Percentiles rank a stretch among this genome's conserved stretches.
phyloP scores from a whole-genome alignment of 2,797 vertebrate species.

The Chloroceryle inda region DNA sequence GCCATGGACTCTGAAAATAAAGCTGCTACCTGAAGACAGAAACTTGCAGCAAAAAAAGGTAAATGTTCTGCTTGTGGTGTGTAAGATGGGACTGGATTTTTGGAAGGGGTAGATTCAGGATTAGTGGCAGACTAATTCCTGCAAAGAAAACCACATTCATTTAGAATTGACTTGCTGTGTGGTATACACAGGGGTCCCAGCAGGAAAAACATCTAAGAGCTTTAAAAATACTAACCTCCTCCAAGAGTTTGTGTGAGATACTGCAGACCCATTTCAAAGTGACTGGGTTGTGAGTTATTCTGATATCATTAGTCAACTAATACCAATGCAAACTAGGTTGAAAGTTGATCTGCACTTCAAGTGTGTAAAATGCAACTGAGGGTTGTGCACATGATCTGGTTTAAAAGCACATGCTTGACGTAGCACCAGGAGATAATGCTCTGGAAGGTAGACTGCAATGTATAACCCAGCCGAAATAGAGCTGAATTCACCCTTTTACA shows the following conservation, averaged over 20 bases:
- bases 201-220: neutral
- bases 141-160: fast-evolving
- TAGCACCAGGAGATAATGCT: neutral
- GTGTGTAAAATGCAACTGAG: neutral
- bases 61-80: neutral
- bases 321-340: neutral
- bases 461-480: neutral
- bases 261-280: neutral
- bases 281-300: neutral
- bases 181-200: neutral
- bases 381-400: neutral
- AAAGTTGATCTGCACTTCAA: neutral
- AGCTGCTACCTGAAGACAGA: neutral
- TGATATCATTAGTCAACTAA: neutral
- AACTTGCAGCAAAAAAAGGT: neutral
- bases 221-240: neutral
- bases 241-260: neutral
- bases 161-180: neutral
- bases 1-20: fast-evolving
- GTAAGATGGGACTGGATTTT: neutral
- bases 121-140: neutral
- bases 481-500: neutral
- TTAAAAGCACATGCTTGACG: neutral
- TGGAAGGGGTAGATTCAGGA: neutral
- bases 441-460: neutral